These are phyloP conservation scores for Cephus runcator DNA, from an alignment of 2,888 invertebrate genomes.

Conservation along the genomic window DNA sequence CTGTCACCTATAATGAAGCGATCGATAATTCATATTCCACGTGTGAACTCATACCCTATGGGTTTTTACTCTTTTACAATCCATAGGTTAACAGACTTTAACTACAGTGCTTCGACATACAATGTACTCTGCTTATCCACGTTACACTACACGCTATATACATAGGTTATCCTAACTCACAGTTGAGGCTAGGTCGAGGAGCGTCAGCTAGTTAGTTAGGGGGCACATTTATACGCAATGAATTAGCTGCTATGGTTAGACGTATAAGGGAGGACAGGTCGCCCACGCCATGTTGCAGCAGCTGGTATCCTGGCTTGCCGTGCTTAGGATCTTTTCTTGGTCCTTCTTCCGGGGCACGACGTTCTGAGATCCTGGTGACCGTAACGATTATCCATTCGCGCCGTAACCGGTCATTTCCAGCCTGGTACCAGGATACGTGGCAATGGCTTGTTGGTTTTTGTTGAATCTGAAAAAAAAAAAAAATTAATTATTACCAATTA, in stretches of 20 bases:
- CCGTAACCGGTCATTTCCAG: slow-evolving; percentile 38
- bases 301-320: background rate
- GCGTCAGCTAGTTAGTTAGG: slow-evolving; percentile 39
- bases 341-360: slow-evolving; percentile 21
- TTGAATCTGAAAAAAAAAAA: background rate
- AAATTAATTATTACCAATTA: background rate
- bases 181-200: slow-evolving; percentile 1
- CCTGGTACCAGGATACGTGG: background rate
- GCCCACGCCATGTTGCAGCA: slow-evolving; percentile 31
- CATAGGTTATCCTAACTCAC: background rate
- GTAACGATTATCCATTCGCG: slow-evolving; percentile 33
- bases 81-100: background rate
- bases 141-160: background rate
- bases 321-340: background rate
- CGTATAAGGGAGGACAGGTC: slow-evolving; percentile 41
- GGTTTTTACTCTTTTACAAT: background rate
- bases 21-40: slow-evolving; percentile 4
- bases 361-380: slow-evolving; percentile 15
- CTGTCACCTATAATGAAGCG: background rate
- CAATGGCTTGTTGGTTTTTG: background rate
- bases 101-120: background rate
- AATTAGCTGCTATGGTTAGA: slow-evolving; percentile 35
- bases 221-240: slow-evolving; percentile 35
- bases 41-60: background rate
- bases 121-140: background rate